Conservation (phyloP, 1,140 invertebrate species). For the Pseudomyrmex flavicornis region DNA sequence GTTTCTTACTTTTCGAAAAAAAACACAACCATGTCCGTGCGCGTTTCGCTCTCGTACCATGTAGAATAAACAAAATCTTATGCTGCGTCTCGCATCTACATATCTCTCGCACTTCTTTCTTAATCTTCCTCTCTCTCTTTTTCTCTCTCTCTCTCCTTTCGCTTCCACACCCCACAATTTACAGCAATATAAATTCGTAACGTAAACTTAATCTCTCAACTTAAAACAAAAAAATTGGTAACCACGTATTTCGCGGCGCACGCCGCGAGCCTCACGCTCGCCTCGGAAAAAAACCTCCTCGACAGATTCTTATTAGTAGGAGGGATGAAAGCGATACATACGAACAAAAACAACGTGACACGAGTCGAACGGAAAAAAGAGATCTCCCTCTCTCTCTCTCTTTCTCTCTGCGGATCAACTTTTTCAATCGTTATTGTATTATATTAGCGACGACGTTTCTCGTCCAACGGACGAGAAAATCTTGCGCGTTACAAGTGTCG, state of each 20-base stretch:
- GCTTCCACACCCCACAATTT: slow-evolving; percentile 12
- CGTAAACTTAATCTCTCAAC: slow-evolving; percentile 76
- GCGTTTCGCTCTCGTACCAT: slow-evolving; percentile 39
- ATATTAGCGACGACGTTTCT: neutral
- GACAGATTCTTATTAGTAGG: slow-evolving; percentile 1
- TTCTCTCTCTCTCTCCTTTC: neutral
- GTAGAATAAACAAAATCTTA: slow-evolving; percentile 19
- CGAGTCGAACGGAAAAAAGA: slow-evolving; percentile 27
- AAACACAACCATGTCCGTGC: slow-evolving; percentile 65
- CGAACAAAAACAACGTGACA: slow-evolving; percentile 29
- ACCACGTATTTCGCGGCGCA: slow-evolving; percentile 67
- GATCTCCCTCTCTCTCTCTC: neutral
- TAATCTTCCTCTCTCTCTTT: neutral
- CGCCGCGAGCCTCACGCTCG: slow-evolving; percentile 52
- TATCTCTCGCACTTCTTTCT: slow-evolving; percentile 11
- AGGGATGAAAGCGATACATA: slow-evolving; percentile 10
- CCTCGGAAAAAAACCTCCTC: neutral
- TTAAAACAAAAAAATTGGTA: slow-evolving; percentile 79
- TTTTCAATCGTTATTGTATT: neutral
- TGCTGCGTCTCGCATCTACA: slow-evolving; percentile 19
- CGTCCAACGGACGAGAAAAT: neutral
- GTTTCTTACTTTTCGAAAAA: slow-evolving; percentile 55
- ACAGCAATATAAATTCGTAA: slow-evolving; percentile 67
- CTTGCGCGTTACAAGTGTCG: neutral
- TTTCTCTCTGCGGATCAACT: no score